phyloP scores from a whole-genome alignment of 2,113 vertebrate species.

The Neotragus moschatus region DNA sequence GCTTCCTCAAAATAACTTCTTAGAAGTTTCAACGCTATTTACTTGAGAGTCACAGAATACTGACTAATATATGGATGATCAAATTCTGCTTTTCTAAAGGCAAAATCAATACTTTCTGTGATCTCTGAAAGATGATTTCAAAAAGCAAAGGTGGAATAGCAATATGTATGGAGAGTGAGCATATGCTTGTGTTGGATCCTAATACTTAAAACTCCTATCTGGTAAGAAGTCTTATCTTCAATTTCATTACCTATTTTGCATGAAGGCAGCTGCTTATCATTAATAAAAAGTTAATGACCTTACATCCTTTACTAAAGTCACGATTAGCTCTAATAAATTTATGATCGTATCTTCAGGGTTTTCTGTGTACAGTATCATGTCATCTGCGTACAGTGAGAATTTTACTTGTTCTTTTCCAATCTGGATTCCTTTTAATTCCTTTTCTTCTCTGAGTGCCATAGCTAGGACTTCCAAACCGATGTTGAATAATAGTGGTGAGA shows the following conservation, averaged over 20 bases:
- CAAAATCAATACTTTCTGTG: constrained; percentile 40
- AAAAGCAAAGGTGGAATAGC: background rate
- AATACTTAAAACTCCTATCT: background rate
- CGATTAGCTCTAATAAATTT: background rate
- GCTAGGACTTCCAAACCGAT: background rate
- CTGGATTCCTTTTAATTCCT: background rate
- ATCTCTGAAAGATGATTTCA: background rate
- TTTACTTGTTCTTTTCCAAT: background rate
- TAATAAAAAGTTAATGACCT: background rate
- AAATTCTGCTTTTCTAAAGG: constrained; percentile 44
- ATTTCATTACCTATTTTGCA: background rate
- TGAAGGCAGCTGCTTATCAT: background rate
- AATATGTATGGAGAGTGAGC: background rate
- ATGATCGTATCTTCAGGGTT: background rate
- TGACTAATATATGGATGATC: background rate
- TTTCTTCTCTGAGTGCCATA: background rate
- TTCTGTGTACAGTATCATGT: background rate
- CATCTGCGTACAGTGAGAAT: background rate
- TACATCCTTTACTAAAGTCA: background rate
- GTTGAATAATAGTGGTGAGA: background rate
- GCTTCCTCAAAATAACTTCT: constrained; percentile 1
- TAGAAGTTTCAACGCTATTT: background rate
- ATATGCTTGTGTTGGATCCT: background rate
- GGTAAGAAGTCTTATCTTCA: background rate
- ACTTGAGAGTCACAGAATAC: background rate